Evolutionary conservation across 2,113 vertebrate genomes (phyloP).

Genomic region (Cyphomyrus plagiostoma): DNA sequence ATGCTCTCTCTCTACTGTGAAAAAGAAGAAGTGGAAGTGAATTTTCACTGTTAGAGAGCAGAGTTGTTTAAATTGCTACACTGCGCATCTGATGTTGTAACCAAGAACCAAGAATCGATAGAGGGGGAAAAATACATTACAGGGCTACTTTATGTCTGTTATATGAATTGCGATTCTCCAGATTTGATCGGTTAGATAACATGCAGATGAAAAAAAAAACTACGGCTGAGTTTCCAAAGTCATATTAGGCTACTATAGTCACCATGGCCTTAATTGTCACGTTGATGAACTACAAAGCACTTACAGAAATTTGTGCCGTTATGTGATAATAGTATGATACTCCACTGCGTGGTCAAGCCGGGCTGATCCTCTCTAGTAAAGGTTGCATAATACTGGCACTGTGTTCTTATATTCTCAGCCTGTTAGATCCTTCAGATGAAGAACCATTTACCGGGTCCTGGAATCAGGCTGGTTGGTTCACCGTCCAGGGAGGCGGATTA

Average conservation of each 20-base stretch:
- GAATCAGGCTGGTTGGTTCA: background rate
- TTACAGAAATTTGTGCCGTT: background rate
- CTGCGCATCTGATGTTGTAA: background rate
- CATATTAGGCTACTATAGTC: background rate
- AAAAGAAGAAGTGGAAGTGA: background rate
- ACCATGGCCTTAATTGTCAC: background rate
- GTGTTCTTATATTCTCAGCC: background rate
- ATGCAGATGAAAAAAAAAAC: background rate
- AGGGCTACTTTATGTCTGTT: background rate
- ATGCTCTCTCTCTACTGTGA: background rate
- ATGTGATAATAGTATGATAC: background rate
- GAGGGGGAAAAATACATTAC: background rate
- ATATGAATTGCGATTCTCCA: background rate
- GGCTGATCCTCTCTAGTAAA: background rate
- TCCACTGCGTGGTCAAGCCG: background rate
- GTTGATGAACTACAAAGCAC: background rate
- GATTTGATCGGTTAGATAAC: background rate
- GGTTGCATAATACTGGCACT: background rate
- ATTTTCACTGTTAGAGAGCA: background rate
- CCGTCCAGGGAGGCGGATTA: background rate
- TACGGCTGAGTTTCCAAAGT: background rate
- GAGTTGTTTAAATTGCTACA: background rate
- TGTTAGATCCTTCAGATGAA: background rate
- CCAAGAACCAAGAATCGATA: background rate
- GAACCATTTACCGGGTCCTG: background rate